Base-by-base conservation (phyloP, 1,140 invertebrate species). In the Neocloeon triangulifer region DNA sequence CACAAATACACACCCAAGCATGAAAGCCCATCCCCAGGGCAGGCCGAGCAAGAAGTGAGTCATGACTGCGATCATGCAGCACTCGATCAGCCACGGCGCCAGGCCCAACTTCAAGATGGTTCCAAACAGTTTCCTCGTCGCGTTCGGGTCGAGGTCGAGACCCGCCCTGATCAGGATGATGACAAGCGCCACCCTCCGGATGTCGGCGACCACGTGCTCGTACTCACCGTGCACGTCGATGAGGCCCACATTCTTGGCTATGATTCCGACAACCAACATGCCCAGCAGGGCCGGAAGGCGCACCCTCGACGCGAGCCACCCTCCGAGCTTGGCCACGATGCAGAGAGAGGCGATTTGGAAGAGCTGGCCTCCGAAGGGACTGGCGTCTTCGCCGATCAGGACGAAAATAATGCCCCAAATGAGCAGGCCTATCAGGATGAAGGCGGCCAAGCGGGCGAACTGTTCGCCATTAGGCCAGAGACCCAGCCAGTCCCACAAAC, bases 121-220 rank as follows among this genome's bases (percentile, higher is more conserved):
- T 30, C 67, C 56, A 50, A 67, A 76, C 34, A 89, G 61, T 43
- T 73, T 72, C 48, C 70, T 72, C 45, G 96, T 60, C 6, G 79
- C 82, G 27, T 59, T 50, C 2, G 84, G 77, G 51, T 96, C 84
- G 38, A 96, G 60, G 45, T 89, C 85, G 41, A 97, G 58, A 5
- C 91, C 91, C 38, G 89, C 91, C 56, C 88, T 61, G 19, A 78
- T 78, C 40, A 97, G 56, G 44, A 97, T 94, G 28, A 95, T 76
- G 5, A 81, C 78, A 41, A 95, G 58, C 7, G 88, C 85, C 35
- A 88, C 67, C 59, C 80, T 80, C 71, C 72, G 70, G 34, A 80
- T 52, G 46, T 69, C 64, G 15, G 62, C 58, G 8, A 69, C 57
- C 5, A 79, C 64, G 22, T 55, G 45, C 15, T 50, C 41, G 46